These are phyloP conservation scores for Cyanocitta stelleri DNA, from an alignment of 2,113 vertebrate species.

Conservation along the genomic window DNA sequence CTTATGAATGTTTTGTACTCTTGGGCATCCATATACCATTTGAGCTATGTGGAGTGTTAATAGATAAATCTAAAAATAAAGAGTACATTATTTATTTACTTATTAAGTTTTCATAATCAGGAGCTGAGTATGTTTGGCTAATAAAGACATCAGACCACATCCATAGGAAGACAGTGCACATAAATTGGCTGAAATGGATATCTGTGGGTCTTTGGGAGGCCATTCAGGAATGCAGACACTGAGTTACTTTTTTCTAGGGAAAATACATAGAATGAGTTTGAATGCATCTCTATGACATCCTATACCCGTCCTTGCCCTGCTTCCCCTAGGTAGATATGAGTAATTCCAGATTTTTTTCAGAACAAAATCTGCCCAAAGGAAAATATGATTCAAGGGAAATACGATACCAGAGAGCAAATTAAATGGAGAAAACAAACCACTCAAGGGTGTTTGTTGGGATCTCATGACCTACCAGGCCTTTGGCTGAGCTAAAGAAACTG, in stretches of 20 bases:
- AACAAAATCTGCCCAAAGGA: background rate
- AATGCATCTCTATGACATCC: background rate
- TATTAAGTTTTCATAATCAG: background rate
- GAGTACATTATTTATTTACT: background rate
- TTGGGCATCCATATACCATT: background rate
- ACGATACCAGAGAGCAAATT: rapidly evolving
- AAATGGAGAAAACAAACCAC: background rate
- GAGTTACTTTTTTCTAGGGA: background rate
- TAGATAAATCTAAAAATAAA: slow-evolving; percentile 1
- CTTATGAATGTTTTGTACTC: background rate
- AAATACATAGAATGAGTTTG: background rate
- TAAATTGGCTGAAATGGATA: background rate
- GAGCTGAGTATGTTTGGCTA: background rate
- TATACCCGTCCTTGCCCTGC: background rate
- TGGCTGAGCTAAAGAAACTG: background rate
- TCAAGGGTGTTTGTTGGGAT: background rate
- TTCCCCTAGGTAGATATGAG: rapidly evolving
- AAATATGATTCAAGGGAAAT: background rate
- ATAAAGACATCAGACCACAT: background rate
- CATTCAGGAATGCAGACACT: background rate
- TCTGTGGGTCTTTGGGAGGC: background rate
- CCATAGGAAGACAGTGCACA: background rate
- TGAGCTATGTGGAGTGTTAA: background rate
- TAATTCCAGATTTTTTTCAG: background rate
- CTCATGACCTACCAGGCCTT: background rate